phyloP scores from a whole-genome alignment of 2,797 vertebrate genomes.

The Hippocampus kuda region DNA sequence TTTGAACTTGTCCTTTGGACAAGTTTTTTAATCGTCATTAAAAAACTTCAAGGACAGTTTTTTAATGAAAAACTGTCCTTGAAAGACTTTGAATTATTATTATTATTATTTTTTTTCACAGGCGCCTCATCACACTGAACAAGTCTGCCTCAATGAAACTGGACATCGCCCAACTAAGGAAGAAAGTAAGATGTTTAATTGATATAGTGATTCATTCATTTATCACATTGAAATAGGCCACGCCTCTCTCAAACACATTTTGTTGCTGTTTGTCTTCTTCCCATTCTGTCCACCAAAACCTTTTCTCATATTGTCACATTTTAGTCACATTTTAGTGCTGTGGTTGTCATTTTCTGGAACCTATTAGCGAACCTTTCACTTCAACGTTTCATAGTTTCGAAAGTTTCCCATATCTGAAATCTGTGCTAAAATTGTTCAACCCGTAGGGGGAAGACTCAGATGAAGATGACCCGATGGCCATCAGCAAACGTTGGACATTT shows the following conservation, averaged over 20 bases:
- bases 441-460: slow-evolving; percentile 89
- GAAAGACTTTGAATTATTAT: too few relatives aligned
- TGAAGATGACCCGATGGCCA: slow-evolving; percentile 89
- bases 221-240: not conserved
- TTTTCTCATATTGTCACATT: too few relatives aligned
- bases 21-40: too few relatives aligned
- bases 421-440: not conserved
- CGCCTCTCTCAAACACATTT: not conserved
- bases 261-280: too few relatives aligned
- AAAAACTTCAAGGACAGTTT: too few relatives aligned
- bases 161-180: slow-evolving; percentile 89
- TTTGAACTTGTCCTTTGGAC: slow-evolving; percentile 10
- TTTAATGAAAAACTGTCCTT: not conserved
- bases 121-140: slow-evolving; percentile 91
- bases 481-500: slow-evolving; percentile 98
- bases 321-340: too few relatives aligned
- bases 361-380: too few relatives aligned
- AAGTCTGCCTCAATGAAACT: slow-evolving; percentile 99
- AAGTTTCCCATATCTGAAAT: not conserved
- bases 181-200: slow-evolving; percentile 75
- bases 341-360: too few relatives aligned
- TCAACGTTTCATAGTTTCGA: not conserved
- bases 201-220: not conserved
- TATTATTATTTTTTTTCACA: slow-evolving; percentile 72
- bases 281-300: too few relatives aligned